phyloP scores from a whole-genome alignment of 2,113 vertebrate species.

The Chaetodon auriga region DNA sequence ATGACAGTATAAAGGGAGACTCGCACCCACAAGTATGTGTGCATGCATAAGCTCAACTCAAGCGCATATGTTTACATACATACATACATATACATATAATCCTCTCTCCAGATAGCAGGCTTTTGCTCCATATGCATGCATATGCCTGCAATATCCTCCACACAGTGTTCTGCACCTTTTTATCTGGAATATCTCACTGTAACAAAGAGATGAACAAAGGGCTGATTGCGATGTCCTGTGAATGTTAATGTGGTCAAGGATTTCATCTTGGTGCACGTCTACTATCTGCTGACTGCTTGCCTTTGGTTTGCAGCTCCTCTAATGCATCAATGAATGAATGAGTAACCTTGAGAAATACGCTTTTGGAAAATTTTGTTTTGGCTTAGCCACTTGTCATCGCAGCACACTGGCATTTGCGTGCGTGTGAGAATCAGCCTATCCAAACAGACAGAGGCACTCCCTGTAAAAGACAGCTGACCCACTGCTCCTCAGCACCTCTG shows the following conservation, averaged over 20 bases:
- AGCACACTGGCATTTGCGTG: neutral
- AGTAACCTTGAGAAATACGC: neutral
- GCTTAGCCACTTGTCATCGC: neutral
- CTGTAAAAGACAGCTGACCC: neutral
- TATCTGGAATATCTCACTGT: neutral
- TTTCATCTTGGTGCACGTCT: conserved; percentile 9
- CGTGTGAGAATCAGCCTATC: neutral
- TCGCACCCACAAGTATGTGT: neutral
- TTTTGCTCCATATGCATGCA: conserved; percentile 6
- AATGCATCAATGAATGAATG: neutral
- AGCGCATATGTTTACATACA: neutral
- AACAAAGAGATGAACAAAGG: conserved; percentile 3
- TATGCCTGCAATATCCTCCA: neutral
- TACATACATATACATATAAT: conserved; percentile 15
- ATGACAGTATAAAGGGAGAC: neutral
- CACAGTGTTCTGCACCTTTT: neutral
- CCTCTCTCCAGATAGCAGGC: conserved; percentile 25
- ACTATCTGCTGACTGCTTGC: conserved; percentile 4
- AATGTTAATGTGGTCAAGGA: conserved; percentile 9
- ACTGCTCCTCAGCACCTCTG: conserved; percentile 3
- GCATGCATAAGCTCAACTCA: neutral
- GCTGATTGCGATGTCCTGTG: neutral
- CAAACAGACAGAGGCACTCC: neutral
- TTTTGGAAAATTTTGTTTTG: neutral
- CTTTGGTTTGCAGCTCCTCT: neutral